Base-by-base conservation (phyloP, 2,888 invertebrate genomes). In the Ligdia adustata region DNA sequence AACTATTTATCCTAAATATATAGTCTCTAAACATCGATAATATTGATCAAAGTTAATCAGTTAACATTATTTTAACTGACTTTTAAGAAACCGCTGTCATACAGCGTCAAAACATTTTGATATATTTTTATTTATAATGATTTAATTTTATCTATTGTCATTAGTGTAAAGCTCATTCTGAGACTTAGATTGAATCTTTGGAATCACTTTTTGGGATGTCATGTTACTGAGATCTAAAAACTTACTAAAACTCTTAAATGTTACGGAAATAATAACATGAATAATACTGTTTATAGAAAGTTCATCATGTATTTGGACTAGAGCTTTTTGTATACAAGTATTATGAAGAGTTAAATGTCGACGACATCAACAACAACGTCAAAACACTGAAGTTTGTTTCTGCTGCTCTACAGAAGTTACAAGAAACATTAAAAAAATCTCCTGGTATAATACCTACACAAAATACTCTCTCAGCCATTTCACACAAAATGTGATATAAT, bases 171-270 rank as follows among this genome's bases (percentile, higher is more conserved):
- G 84, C 84, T 84, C 82, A 49, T 59, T 52, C 33, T 27, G 40
- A 45, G 57, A 56, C 48, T 57, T 63, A 61, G 58, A 50, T 56
- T 49, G 58, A 58, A 65, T 73, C 67, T 79, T 78, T 77, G 79
- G 78, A 75, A 75, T 75, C 60, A 69, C 64, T 72, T 70, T 80
- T 81, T 79, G 81, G 81, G 79, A 76, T 79, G 70, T 75, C 62
- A 65, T 66, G 58, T 61, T 60, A 57, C 56, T 76, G 78, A 80
- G 80, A 80, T 80, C 79, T 75, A 69, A 55, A 55, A 57, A 48
- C 47, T 59, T 57, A 46, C 51, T 59, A 57, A 57, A 55, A 50
- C 32, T 44, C 40, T 22, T 51, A 51, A 55, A 37, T 57, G 57
- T 33, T 38, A 46, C 9, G 32, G 4, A 34, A 29, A 29, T 31